Conservation (phyloP, 2,113 vertebrate species). For the Arvicanthis niloticus region DNA sequence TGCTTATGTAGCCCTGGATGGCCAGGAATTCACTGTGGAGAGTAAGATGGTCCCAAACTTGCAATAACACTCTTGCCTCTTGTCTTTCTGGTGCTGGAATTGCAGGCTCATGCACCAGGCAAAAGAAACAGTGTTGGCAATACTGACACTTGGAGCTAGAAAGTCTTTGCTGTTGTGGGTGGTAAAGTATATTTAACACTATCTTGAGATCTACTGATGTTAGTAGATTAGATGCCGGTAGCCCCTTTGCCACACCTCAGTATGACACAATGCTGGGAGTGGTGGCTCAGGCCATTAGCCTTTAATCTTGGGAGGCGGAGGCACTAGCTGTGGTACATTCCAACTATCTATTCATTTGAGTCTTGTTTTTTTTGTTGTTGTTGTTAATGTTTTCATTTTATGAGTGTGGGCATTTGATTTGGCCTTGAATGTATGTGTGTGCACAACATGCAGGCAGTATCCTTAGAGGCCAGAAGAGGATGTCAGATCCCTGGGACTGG, state of each 20-base stretch:
- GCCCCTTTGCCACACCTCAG: background rate
- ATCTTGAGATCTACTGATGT: slow-evolving; percentile 1
- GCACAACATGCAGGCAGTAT: background rate
- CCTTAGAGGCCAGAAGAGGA: background rate
- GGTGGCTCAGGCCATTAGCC: background rate
- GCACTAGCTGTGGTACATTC: background rate
- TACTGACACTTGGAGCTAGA: background rate
- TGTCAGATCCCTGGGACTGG: background rate
- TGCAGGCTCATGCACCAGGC: background rate
- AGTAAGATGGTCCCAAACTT: background rate
- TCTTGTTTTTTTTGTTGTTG: background rate
- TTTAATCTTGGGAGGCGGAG: background rate
- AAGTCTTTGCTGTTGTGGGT: background rate
- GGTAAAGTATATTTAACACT: background rate
- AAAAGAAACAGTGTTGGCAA: background rate
- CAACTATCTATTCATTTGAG: background rate
- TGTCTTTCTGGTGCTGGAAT: background rate
- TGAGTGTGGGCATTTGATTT: background rate
- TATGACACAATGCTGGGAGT: background rate
- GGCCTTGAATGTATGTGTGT: background rate
- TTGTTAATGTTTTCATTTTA: background rate
- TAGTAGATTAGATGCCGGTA: background rate
- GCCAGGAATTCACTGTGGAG: background rate
- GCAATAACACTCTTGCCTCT: background rate
- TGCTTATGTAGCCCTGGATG: background rate